Percentiles rank a stretch among this genome's conserved stretches.
Evolutionary conservation across 2,113 vertebrate species (phyloP).

Genomic region (Mustela nigripes): DNA sequence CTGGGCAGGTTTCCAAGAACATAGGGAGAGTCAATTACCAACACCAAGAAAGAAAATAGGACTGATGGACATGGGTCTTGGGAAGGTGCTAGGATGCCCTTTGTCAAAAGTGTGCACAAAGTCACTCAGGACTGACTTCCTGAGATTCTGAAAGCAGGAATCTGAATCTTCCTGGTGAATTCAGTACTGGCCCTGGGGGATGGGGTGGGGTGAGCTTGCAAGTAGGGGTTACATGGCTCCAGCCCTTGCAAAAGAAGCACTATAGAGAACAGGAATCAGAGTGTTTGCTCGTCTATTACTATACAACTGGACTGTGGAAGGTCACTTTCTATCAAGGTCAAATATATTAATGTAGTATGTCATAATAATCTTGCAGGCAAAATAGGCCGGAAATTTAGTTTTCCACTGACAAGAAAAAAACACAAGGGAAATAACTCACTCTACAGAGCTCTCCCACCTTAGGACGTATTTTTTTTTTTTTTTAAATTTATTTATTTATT

Average conservation of each 20-base stretch:
- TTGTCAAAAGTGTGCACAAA: neutral
- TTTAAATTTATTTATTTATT: too few species aligned
- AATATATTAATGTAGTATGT: conserved; percentile 64
- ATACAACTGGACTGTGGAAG: conserved; percentile 68
- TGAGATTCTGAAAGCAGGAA: neutral
- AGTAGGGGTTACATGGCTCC: neutral
- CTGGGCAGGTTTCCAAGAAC: neutral
- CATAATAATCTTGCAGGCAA: conserved; percentile 79
- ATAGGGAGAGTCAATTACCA: neutral
- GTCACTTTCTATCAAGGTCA: conserved; percentile 83
- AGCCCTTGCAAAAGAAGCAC: neutral
- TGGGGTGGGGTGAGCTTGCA: fast-evolving
- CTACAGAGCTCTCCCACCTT: neutral
- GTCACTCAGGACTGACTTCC: neutral
- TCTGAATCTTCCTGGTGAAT: neutral
- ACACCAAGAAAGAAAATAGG: neutral
- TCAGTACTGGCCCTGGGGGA: neutral
- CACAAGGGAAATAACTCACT: neutral
- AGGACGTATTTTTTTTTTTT: too few species aligned
- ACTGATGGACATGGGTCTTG: neutral
- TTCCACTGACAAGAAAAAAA: neutral
- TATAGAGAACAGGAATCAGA: neutral
- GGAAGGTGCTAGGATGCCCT: neutral
- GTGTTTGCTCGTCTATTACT: neutral
- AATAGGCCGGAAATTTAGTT: conserved; percentile 79